These are phyloP conservation scores for Crenuchus spilurus DNA, from an alignment of 2,797 vertebrate genomes.

Conservation along the genomic window DNA sequence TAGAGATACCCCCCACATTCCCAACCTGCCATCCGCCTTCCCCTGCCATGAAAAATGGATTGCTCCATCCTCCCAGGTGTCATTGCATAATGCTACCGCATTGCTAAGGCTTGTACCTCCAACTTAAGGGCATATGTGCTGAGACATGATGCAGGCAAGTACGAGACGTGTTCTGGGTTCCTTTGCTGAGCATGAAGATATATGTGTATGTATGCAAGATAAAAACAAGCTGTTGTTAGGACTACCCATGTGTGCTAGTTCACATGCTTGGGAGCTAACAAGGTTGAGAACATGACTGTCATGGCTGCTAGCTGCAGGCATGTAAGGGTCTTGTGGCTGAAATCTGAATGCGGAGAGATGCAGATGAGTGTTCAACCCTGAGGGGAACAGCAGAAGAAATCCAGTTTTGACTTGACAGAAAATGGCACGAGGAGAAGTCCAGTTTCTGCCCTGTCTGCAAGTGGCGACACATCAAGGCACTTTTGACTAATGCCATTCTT, in stretches of 20 bases:
- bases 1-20: neutral
- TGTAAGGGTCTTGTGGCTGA: constrained; percentile 1
- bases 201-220: neutral
- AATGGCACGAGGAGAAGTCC: constrained; percentile 29
- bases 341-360: constrained; percentile 18
- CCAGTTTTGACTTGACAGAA: constrained; percentile 34
- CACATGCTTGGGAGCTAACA: neutral
- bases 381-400: constrained; percentile 16
- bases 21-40: neutral
- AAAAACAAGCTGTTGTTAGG: neutral
- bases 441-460: constrained; percentile 29
- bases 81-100: constrained; percentile 34
- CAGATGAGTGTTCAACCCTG: constrained; percentile 16
- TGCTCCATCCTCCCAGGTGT: constrained; percentile 37
- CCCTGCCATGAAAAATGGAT: constrained; percentile 40
- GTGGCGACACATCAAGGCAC: constrained; percentile 37
- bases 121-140: constrained; percentile 28
- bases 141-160: neutral
- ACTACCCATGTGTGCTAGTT: constrained; percentile 3
- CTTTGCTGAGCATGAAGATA: neutral
- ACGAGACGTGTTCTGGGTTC: neutral
- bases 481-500: constrained; percentile 40
- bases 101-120: neutral
- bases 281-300: neutral
- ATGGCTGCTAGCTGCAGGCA: neutral